A percentile compares a stretch with the other conserved stretches of the same genome.
phyloP scores from a whole-genome alignment of 1,140 invertebrate genomes.

The Hypothenemus hampei region DNA sequence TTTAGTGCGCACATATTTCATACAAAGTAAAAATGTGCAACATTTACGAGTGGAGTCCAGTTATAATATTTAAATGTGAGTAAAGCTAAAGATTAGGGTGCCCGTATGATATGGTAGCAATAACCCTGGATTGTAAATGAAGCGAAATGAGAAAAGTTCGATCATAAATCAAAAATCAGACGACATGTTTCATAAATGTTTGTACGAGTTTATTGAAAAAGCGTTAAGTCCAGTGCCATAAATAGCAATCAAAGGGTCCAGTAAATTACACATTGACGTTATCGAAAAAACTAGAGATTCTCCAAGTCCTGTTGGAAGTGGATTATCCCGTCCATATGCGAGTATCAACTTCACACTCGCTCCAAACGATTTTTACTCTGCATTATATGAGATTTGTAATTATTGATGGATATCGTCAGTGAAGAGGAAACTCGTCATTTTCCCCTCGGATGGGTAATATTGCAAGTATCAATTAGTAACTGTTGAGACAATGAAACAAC shows the following conservation, averaged over 20 bases:
- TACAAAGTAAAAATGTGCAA: too few relatives aligned
- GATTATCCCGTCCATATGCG: constrained; percentile 36
- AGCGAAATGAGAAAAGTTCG: constrained; percentile 22
- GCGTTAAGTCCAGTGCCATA: constrained; percentile 34
- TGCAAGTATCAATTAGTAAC: constrained; percentile 24
- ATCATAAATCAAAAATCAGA: constrained; percentile 21
- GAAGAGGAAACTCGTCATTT: too few relatives aligned
- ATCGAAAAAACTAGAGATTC: constrained; percentile 39
- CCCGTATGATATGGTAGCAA: too few relatives aligned
- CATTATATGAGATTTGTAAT: constrained; percentile 3
- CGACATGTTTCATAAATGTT: constrained; percentile 32
- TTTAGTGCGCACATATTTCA: too few relatives aligned
- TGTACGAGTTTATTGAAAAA: constrained; percentile 35
- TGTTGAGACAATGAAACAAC: constrained; percentile 19
- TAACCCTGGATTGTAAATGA: constrained; percentile 19
- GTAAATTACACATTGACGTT: constrained; percentile 39
- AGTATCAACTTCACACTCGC: constrained; percentile 23
- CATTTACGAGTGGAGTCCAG: too few relatives aligned
- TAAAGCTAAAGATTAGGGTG: too few relatives aligned
- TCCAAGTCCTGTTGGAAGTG: constrained; percentile 36
- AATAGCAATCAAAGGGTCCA: constrained; percentile 39
- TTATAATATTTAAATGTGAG: too few relatives aligned
- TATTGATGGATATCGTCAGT: neutral
- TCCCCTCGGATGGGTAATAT: too few relatives aligned
- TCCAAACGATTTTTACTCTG: constrained; percentile 4